Evolutionary conservation across 1,140 invertebrate species (phyloP), one percentile per base, ranked within the genome.

Genomic region (Parasteatoda tepidariorum): DNA sequence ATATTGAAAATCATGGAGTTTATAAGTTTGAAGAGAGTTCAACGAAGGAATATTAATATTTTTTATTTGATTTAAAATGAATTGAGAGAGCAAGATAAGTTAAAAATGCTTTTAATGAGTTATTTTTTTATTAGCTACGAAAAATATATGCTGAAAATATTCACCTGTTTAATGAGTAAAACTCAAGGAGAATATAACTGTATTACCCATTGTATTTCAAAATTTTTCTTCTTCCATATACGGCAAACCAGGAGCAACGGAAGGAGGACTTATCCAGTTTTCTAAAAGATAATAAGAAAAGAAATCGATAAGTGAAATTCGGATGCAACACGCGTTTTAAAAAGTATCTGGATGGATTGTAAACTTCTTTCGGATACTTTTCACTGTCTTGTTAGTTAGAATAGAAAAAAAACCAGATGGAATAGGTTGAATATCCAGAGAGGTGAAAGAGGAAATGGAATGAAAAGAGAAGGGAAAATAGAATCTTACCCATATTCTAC

Each of bases 381-480:
- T 71, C 26, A 48, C 26, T 71, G 68, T 71, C 68, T 71, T 71
- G 68, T 71, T 71, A 71, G 68, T 71, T 71, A 71, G 68, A 55
- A 71, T 54, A 30, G 38, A 13, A 41, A n/a, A n/a, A n/a, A n/a
- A n/a, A n/a, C n/a, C 34, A 24, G n/a, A n/a, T n/a, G n/a, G 13
- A 71, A 38, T 26, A 38, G 48, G 28, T 28, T 9, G 68, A 59
- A 59, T 59, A 59, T 59, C 57, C n/a, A 9, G 57, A 55, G 68
- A 57, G 48, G 11, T 38, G 41, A 71, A 71, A 31, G 41, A 48
- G 22, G 41, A 48, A 71, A 71, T 48, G 31, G 18, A 48, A 48
- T 48, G 38, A 34, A 24, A 57, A 15, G 66, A n/a, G 26, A 38
- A 31, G 33, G 2, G 48, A 30, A 68, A 68, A 68, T 68, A 28